Evolutionary conservation across 1,140 invertebrate genomes (phyloP).

Genomic region (Bombus pyrosoma): DNA sequence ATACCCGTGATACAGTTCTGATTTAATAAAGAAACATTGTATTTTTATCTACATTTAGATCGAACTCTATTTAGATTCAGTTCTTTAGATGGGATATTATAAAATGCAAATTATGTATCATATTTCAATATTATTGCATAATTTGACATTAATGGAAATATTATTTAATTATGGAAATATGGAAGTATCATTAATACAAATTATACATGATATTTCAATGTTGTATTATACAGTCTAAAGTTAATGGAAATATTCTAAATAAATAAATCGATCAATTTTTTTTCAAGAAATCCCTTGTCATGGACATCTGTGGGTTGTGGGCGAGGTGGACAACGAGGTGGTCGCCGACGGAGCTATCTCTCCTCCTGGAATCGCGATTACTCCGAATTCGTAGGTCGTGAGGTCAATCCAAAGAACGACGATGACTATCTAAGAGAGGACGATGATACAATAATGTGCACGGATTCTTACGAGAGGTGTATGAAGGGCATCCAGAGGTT

Average conservation of each 20-base stretch:
- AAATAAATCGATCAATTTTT: not conserved
- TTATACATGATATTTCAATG: too few relatives aligned
- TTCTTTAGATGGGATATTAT: too few relatives aligned
- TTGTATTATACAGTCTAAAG: too few relatives aligned
- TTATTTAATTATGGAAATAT: too few relatives aligned
- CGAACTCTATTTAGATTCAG: too few relatives aligned
- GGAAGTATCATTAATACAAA: too few relatives aligned
- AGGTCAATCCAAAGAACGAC: slow-evolving; percentile 49
- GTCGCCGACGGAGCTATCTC: not conserved
- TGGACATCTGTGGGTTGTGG: not conserved
- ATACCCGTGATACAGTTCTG: too few relatives aligned
- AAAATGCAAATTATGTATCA: too few relatives aligned
- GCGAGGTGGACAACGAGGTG: slow-evolving; percentile 12
- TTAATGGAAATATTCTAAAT: not conserved
- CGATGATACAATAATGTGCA: slow-evolving; percentile 43
- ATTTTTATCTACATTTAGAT: too few relatives aligned
- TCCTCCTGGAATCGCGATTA: slow-evolving; percentile 32
- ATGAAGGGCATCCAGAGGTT: slow-evolving; percentile 71
- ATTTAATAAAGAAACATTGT: too few relatives aligned
- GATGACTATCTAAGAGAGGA: slow-evolving; percentile 48
- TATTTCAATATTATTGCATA: too few relatives aligned
- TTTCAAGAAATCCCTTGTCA: not conserved
- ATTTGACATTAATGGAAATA: too few relatives aligned
- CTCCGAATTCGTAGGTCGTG: slow-evolving; percentile 35
- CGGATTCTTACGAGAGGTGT: slow-evolving; percentile 70